A percentile compares a stretch with the other conserved stretches of the same genome.
Conservation (phyloP, 1,140 invertebrate species). For the Bombus sylvicola region DNA sequence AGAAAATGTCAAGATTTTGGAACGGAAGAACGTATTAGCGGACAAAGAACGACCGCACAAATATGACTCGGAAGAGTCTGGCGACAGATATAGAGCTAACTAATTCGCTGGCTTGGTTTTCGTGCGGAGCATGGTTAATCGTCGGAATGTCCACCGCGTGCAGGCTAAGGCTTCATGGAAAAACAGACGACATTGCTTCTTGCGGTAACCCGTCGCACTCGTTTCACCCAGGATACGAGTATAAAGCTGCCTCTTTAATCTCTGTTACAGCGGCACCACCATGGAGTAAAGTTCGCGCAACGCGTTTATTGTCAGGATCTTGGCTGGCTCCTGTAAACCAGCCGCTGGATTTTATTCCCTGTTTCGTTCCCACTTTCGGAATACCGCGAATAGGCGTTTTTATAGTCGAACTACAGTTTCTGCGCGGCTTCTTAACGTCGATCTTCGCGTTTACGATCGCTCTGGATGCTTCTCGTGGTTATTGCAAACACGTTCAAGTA, state of each 20-base stretch:
- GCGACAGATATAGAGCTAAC: conserved; percentile 13
- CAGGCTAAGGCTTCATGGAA: conserved; percentile 45
- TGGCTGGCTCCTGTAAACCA: not conserved
- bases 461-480: not conserved
- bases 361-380: not conserved
- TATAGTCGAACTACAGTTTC: not conserved
- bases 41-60: too few species aligned
- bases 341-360: not conserved
- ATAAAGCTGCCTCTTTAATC: conserved; percentile 65
- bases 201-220: conserved; percentile 51
- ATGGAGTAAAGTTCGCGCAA: conserved; percentile 17
- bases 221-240: conserved; percentile 49
- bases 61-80: too few species aligned
- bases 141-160: conserved; percentile 49
- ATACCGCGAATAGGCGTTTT: not conserved
- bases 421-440: too few species aligned
- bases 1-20: too few species aligned
- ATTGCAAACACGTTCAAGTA: not conserved
- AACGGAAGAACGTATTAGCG: too few species aligned
- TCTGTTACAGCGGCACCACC: conserved; percentile 30
- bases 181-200: conserved; percentile 54
- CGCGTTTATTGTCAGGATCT: conserved; percentile 53
- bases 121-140: conserved; percentile 52
- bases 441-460: not conserved
- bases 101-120: conserved; percentile 51